A percentile compares a stretch with the other conserved stretches of the same genome.
These are phyloP conservation scores for Rhinogobius similis DNA, from an alignment of 2,113 vertebrate species.

Conservation along the genomic window DNA sequence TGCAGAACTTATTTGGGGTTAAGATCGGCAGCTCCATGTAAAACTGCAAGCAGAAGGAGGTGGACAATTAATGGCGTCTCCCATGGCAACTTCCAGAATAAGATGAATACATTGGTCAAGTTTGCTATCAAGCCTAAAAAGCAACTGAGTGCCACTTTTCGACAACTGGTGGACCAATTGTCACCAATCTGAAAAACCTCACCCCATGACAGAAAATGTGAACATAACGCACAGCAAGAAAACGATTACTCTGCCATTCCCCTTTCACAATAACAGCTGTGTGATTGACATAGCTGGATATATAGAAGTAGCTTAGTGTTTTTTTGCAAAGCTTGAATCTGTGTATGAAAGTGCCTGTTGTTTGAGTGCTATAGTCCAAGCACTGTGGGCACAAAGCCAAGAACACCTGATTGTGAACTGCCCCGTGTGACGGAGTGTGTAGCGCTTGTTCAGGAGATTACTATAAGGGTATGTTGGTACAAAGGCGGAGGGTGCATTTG, in stretches of 20 bases:
- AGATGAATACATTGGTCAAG: too few species aligned
- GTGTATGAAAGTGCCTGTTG: slow-evolving; percentile 1
- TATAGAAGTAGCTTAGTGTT: neutral
- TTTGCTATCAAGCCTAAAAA: too few species aligned
- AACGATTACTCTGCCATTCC: neutral
- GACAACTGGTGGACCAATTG: neutral
- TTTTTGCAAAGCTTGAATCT: neutral
- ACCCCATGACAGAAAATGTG: neutral
- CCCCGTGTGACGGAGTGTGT: too few species aligned
- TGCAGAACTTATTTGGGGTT: too few species aligned
- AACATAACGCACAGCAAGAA: neutral
- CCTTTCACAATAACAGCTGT: neutral
- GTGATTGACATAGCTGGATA: neutral
- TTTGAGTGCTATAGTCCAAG: slow-evolving; percentile 27
- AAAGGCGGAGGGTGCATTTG: slow-evolving; percentile 58
- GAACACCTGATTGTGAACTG: slow-evolving; percentile 54
- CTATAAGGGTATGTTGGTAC: slow-evolving; percentile 50
- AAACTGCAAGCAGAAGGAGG: too few species aligned
- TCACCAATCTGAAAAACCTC: neutral
- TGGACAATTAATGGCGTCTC: too few species aligned
- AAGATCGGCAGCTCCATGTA: too few species aligned
- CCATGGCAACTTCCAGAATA: too few species aligned
- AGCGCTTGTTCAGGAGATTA: slow-evolving; percentile 56
- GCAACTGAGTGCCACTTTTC: neutral
- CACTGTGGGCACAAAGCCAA: slow-evolving; percentile 55